Evolutionary conservation across 2,797 vertebrate genomes (phyloP), one percentile per base, ranked within the genome.

Genomic region (Poeciliopsis infans): DNA sequence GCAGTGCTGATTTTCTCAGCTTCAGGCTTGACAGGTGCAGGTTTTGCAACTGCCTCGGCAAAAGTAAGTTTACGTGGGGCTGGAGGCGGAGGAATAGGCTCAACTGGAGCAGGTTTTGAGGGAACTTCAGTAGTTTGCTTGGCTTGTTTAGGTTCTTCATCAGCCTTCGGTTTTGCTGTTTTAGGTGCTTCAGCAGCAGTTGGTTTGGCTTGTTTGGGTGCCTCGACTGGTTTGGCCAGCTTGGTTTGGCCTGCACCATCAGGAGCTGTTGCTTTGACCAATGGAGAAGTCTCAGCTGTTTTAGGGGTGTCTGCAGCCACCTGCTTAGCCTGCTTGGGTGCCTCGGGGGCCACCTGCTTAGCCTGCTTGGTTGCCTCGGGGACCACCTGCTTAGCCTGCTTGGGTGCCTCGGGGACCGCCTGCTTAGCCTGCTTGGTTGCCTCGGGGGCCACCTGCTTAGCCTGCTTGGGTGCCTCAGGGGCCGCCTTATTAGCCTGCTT

Each of bases 1-100:
- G 78, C 74, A 74, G 81, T 53, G 81, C 23, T 23, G 51, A 89
- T 81, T 87, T 92, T 80, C 82, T 93, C 88, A 87, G 84, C 85
- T 36, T 92, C 93, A 69, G 92, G 82, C 92, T 93, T 94, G 76
- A 90, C 86, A 53, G 88, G 79, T 55, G 79, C 83, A 64, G 94
- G 94, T 77, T 93, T 89, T 75, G 92, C 91, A 74, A 95, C 83
- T 28, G 94, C 90, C 77, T 94, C 94, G 25, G 94, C 94, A 92
- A 95, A 95, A 66, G 94, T 93, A 55, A 94, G 93, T 90, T 95
- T 95, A 80, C 87, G 91, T 20, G 90, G 75, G 78, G 83, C 61
- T 64, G 89, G 75, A 69, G 78, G 75, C 68, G 83, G 20, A 70
- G 84, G 77, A 47, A 79, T 74, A 66, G 91, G 80, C 47, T 91